Evolutionary conservation across 2,113 vertebrate species (phyloP).

Genomic region (Colinus virginianus): DNA sequence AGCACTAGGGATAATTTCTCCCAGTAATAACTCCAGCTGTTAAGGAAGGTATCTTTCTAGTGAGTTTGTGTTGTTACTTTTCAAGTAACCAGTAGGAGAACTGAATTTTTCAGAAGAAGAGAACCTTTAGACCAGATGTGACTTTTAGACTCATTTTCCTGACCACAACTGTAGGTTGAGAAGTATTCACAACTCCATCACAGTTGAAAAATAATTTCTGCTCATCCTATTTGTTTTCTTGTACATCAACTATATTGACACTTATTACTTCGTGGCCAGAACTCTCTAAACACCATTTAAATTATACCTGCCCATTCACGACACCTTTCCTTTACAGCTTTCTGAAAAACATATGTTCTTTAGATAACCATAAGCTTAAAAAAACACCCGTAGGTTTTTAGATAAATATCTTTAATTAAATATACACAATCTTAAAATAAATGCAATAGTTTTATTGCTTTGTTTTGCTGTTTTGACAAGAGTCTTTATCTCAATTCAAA

Average conservation of each 20-base stretch:
- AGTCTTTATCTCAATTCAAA: not conserved
- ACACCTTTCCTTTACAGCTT: fast-evolving
- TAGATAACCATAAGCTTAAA: not conserved
- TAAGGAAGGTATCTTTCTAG: not conserved
- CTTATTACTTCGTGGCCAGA: not conserved
- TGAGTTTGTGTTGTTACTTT: not conserved
- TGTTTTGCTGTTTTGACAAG: not conserved
- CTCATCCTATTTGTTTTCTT: not conserved
- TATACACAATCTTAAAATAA: not conserved
- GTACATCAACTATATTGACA: fast-evolving
- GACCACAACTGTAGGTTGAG: not conserved
- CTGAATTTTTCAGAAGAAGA: not conserved
- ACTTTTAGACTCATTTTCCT: not conserved
- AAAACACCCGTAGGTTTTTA: not conserved
- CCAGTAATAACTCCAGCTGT: not conserved
- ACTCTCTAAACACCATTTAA: not conserved
- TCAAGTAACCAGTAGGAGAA: not conserved
- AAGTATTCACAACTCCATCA: not conserved
- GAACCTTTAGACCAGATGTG: not conserved
- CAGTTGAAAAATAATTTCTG: not conserved
- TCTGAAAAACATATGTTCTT: not conserved
- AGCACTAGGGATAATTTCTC: not conserved
- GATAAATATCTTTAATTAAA: not conserved
- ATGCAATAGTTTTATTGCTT: not conserved
- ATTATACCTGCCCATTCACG: not conserved